Base-by-base conservation (phyloP, 1,140 invertebrate genomes). In the Stegodyphus dumicola region DNA sequence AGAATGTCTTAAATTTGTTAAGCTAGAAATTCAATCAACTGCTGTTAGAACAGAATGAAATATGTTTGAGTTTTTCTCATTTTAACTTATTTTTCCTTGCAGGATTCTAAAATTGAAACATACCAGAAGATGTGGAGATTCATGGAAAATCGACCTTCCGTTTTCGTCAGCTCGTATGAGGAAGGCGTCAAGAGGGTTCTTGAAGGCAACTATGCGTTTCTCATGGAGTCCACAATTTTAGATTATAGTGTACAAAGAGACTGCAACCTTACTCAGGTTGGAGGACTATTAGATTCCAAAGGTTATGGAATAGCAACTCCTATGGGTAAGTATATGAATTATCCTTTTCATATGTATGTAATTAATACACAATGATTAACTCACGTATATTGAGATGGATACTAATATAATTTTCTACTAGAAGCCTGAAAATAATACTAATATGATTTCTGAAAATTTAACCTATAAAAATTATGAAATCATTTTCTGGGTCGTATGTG, bases 211-310 rank as follows among this genome's bases (percentile, higher is more conserved):
- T 99, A 99, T 90, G 98, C 98, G 0, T 99, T 98, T 90, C 93
- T 99, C 33, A 99, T 99, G 96, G 98, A 99, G 92, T 99, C 97
- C 0, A 98, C 97, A 0, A 99, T 98, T 94, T 91, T 99, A 74
- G 98, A 99, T 90, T 98, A 98, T 89, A 94, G 94, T 0, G 96
- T 98, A 1, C 97, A 99, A 91, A 92, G 98, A 75, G 96, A 99
- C 89, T 99, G 98, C 91, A 98, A 99, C 91, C 92, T 99, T 6
- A 99, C 98, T 52, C 97, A 99, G 93, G 97, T 99, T 65, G 98
- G 98, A 0, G 98, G 97, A 2, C 92, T 99, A 1, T 91, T 98
- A 15, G 97, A 98, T 88, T 97, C 95, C 52, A 98, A 98, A 91
- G 95, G 93, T 9, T 94, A 94, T 87, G 93, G 93, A 67, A 93